Base-by-base conservation (phyloP, 2,113 vertebrate genomes). In the Chloropsis cyanopogon region DNA sequence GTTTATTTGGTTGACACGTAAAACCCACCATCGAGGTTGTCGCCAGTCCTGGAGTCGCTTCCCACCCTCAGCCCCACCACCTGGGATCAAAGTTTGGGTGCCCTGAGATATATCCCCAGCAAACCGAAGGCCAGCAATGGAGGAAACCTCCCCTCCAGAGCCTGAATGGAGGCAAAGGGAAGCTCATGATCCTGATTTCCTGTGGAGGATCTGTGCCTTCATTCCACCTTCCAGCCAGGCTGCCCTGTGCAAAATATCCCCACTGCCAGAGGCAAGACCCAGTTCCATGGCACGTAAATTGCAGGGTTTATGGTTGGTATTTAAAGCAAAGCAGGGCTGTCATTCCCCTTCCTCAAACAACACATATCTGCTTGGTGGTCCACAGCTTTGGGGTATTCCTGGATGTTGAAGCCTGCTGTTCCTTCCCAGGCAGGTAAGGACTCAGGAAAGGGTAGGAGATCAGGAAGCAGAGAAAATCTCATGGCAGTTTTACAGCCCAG, bases 261-360 rank as follows among this genome's bases (percentile, higher is more conserved):
- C 26, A 23, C 15, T 60, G 44, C 35, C 61, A 47, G 29, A 71
- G 53, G 37, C 82, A 65, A 46, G 64, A 33, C 31, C 33, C 61
- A 17, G 11, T 6, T 12, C 56, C n/a, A 16, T 1, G 7, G 23
- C 26, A 9, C 0, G 0, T 31, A 60, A 56, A 2, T 4, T 0
- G 0, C 22, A 63, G 35, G 12, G 26, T n/a, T 89, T 56, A 9
- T 5, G 42, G 72, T 21, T 61, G 66, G 50, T 26, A 8, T 66
- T 87, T 47, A 71, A 70, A 90, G n/a, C 47, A 25, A 66, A 29
- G 31, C 0, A 2, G 18, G 47, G 13, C 24, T 24, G 6, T n/a
- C 47, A 25, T 46, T 72, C 53, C 15, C 7, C 20, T 83, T 60
- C 59, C 41, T 81, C 60, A 78, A 25, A 53, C 23, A n/a, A 16